Evolutionary conservation across 2,888 invertebrate species (phyloP), one percentile per base, ranked within the genome.

Genomic region (Apamea epomidion): DNA sequence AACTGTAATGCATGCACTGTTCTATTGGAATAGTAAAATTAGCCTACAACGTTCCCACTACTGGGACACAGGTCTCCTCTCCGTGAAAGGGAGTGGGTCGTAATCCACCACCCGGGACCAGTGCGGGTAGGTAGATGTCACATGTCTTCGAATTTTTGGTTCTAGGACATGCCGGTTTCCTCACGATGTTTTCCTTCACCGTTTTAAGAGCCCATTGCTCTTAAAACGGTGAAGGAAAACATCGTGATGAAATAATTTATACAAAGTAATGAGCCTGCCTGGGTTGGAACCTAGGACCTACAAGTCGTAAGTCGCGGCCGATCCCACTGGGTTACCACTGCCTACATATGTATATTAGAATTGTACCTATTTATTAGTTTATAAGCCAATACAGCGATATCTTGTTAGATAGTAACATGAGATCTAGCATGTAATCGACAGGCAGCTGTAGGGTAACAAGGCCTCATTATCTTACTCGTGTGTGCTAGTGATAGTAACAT

Each of bases 401-500:
- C 37, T 62, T 72, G n/a, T 62, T 45, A 45, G n/a, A 76, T 32
- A 58, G 29, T 42, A 84, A 68, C 74, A 60, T 16, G 60, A 60
- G 51, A 81, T 65, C 69, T 70, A n/a, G 37, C 21, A 37, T 82
- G 37, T 84, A 58, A 82, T 82, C 32, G 67, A 68, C 74, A 67
- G 42, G 48, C 60, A 58, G 80, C 80, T 80, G 84, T 42, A 78
- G 68, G 68, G 29, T 68, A 72, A 80, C 82, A 80, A 69, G 54
- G 10, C 32, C 77, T 69, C 62, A 86, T 77, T 86, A 82, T 67
- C 73, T 69, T 32, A 12, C 68, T 69, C 64, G 51, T 18, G 51
- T 48, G 62, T 65, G 32, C 68, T 51, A 45, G 64, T n/a, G n/a
- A 78, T 82, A 67, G 51, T 62, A 42, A 51, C 62, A 45, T 69